Percentiles rank a stretch among this genome's conserved stretches.
Evolutionary conservation across 2,888 invertebrate species (phyloP).

Genomic region (Sinhomidia bicolor): DNA sequence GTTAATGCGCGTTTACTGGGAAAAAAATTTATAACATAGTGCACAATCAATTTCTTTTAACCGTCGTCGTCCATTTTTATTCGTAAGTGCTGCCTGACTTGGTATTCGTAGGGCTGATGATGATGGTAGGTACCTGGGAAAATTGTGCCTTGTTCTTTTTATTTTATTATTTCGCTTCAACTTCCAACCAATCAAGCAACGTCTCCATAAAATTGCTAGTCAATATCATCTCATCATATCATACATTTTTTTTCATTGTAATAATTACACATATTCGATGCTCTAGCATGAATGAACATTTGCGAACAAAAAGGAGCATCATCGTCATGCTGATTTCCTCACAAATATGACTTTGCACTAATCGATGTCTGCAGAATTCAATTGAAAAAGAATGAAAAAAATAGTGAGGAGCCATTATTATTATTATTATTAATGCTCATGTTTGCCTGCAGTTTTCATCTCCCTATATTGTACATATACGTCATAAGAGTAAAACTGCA

Average conservation of each 20-base stretch:
- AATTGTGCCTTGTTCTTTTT: background rate
- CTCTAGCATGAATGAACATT: constrained; percentile 23
- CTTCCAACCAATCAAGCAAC: background rate
- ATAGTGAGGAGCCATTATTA: background rate
- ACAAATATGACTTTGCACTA: background rate
- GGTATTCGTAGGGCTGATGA: too few relatives aligned
- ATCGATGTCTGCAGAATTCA: background rate
- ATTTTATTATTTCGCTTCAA: background rate
- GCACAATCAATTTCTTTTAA: background rate
- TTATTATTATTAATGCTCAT: too few relatives aligned
- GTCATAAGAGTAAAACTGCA: constrained; percentile 1
- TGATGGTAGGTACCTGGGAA: constrained; percentile 5
- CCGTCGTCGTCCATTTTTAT: background rate
- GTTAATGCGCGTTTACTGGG: background rate
- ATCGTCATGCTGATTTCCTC: background rate
- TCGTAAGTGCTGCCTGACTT: background rate
- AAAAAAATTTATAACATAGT: background rate
- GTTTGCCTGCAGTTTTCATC: constrained; percentile 3
- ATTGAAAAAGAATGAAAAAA: too few relatives aligned
- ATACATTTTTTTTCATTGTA: background rate
- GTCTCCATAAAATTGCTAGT: background rate
- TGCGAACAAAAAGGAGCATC: constrained; percentile 9
- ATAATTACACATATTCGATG: constrained; percentile 15
- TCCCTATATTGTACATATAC: too few relatives aligned
- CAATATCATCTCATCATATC: too few relatives aligned